Conservation (phyloP, 2,113 vertebrate species). For the Hippocampus abdominalis region DNA sequence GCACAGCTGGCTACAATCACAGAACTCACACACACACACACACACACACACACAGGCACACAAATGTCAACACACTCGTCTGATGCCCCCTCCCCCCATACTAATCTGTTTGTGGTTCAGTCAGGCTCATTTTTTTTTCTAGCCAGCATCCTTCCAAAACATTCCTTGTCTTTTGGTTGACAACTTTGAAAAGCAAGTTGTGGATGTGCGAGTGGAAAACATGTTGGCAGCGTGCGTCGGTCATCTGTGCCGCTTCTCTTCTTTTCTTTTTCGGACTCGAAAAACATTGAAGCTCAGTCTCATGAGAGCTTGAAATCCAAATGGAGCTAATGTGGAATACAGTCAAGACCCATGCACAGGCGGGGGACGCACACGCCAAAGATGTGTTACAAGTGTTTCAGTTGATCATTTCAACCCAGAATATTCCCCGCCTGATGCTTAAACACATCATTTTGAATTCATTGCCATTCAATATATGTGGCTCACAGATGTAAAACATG, state of each 20-base stretch:
- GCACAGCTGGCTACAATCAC: constrained; percentile 7
- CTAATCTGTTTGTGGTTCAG: constrained; percentile 13
- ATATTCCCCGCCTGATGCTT: too few species aligned
- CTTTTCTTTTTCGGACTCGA: too few species aligned
- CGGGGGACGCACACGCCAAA: too few species aligned
- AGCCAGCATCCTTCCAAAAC: neutral
- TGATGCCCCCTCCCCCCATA: neutral
- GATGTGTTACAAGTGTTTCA: too few species aligned
- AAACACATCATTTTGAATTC: too few species aligned
- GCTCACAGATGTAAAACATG: neutral
- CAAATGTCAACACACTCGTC: neutral
- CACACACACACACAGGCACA: constrained; percentile 14
- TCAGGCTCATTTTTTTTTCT: neutral
- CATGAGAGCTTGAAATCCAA: too few species aligned
- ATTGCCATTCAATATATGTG: neutral
- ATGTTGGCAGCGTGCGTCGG: neutral
- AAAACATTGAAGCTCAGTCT: too few species aligned
- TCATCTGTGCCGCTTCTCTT: too few species aligned
- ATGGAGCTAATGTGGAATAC: too few species aligned
- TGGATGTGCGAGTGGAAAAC: neutral
- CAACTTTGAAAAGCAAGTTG: neutral
- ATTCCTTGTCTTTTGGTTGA: neutral
- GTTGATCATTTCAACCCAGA: too few species aligned
- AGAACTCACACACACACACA: constrained; percentile 14
- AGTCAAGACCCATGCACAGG: too few species aligned